Conservation (phyloP, 2,888 invertebrate genomes). For the Drosophila quinaria region DNA sequence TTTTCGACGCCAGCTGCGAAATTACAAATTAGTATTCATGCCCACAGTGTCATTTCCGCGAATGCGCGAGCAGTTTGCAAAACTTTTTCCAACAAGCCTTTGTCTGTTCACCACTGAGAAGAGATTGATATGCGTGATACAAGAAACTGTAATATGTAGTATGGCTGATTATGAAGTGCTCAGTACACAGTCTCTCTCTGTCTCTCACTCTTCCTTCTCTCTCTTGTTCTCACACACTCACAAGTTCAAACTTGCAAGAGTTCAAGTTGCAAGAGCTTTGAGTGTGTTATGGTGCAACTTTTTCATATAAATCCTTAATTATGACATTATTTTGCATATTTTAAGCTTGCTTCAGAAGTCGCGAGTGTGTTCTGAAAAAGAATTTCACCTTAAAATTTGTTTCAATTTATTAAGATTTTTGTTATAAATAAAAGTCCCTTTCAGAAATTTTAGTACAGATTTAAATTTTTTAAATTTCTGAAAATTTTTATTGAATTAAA, state of each 20-base stretch:
- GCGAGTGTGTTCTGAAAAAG: conserved; percentile 18
- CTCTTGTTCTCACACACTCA: background rate
- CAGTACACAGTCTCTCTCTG: conserved; percentile 23
- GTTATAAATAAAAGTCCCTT: too few relatives aligned
- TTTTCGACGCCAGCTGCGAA: conserved; percentile 75
- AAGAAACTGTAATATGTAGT: conserved; percentile 48
- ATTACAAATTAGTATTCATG: conserved; percentile 85
- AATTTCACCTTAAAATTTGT: background rate
- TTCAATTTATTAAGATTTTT: too few relatives aligned
- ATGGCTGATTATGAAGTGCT: conserved; percentile 70
- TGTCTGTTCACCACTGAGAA: conserved; percentile 43
- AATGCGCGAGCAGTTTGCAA: conserved; percentile 66
- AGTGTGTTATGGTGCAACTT: conserved; percentile 70
- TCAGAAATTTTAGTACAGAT: too few relatives aligned
- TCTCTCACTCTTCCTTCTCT: background rate
- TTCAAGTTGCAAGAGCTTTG: conserved; percentile 66
- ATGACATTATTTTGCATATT: conserved; percentile 84
- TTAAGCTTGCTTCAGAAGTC: conserved; percentile 47
- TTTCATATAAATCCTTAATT: conserved; percentile 83
- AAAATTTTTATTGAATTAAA: too few relatives aligned
- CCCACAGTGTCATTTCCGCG: conserved; percentile 84
- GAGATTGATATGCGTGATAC: conserved; percentile 62
- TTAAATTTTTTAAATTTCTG: too few relatives aligned
- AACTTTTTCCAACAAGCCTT: conserved; percentile 57
- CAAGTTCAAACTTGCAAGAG: conserved; percentile 71